Conservation (phyloP, 2,113 vertebrate genomes). For the Perca fluviatilis region DNA sequence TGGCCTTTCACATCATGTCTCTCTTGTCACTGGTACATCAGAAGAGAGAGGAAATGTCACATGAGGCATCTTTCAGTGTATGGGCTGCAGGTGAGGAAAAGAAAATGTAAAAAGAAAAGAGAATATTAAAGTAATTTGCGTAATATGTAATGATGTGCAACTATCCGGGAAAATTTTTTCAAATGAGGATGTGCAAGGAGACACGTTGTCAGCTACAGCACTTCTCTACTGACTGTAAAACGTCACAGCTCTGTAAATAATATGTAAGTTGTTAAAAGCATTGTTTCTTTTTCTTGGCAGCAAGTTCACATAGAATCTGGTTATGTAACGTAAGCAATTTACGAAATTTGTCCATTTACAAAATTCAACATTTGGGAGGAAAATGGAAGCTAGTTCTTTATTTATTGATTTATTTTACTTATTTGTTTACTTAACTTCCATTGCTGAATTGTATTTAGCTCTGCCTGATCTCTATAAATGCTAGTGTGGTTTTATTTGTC, state of each 20-base stretch:
- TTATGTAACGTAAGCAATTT: too few species aligned
- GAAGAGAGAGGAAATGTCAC: conserved; percentile 12
- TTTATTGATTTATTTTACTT: too few species aligned
- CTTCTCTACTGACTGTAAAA: too few species aligned
- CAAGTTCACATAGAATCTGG: background rate
- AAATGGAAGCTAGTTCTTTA: too few species aligned
- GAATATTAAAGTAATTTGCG: too few species aligned
- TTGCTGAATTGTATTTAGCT: too few species aligned
- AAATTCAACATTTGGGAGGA: too few species aligned
- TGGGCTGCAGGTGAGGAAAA: background rate
- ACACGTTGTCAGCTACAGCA: too few species aligned
- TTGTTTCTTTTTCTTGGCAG: background rate
- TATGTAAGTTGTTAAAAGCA: background rate
- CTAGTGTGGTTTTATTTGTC: too few species aligned
- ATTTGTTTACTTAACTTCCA: too few species aligned
- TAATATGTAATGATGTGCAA: background rate
- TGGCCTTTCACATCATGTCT: conserved; percentile 43
- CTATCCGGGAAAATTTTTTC: background rate
- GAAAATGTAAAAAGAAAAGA: background rate
- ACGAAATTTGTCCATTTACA: too few species aligned
- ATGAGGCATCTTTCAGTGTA: background rate
- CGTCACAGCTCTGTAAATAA: background rate
- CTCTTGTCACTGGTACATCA: conserved; percentile 24
- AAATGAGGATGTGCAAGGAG: background rate
- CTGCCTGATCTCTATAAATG: too few species aligned